Base-by-base conservation (phyloP, 2,113 vertebrate genomes). In the Ginglymostoma cirratum region DNA sequence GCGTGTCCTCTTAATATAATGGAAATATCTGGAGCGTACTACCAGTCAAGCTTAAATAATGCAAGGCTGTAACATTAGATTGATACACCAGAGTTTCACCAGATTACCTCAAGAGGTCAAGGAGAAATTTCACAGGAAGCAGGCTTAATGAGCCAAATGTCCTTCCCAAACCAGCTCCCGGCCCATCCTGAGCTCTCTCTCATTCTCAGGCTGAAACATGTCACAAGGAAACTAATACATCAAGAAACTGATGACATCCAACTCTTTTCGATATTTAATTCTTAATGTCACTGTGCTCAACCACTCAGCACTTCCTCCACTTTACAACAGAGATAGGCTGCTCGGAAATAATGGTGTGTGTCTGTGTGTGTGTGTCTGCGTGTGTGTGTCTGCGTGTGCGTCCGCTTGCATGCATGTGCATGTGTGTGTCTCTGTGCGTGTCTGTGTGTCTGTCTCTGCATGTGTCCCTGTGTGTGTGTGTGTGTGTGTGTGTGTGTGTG, bases 21-120 rank as follows among this genome's bases (percentile, higher is more conserved):
- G 66, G 92, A 94, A 94, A 94, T 70, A 70, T 45, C 66, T 42
- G n/a, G 42, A 48, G 66, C 12, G 66, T 27, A 21, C 65, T 24
- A 48, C 23, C 66, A 94, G 93, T 94, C 66, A 94, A 67, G 93
- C 69, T 95, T 95, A 34, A 95, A 72, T 95, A 95, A 95, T 72
- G 94, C 94, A 95, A 93, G 94, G 42, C 66, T 72, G 94, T 95
- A 95, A 76, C 27, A 45, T 72, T 72, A 95, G 38, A 95, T 52
- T 48, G 67, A 52, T 48, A 48, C 76, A 10, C 94, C 66, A 42
- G 23, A 72, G 67, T 72, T 95, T 72, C 94, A 95, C 42, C 17
- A 93, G 67, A 95, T 72, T 72, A 95, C 66, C 45, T 72, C 45
- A 48, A 45, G 67, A 70, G 67, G 42, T 95, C 67, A 95, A 95